Conservation (phyloP, 1,140 invertebrate genomes). For the Eumaeus atala region DNA sequence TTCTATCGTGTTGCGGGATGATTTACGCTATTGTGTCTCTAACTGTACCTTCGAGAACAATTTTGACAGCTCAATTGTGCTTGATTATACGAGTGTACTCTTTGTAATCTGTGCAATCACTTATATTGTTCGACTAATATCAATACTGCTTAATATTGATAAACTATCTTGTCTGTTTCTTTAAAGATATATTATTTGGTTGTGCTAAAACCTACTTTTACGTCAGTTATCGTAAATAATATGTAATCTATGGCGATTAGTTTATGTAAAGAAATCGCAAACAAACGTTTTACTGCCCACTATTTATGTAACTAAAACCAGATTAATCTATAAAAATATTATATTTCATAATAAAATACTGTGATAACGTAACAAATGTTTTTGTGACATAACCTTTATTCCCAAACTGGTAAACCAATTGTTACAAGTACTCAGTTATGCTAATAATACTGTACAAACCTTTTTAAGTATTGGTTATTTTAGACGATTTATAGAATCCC, state of each 20-base stretch:
- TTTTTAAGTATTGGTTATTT: constrained; percentile 18
- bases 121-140: constrained; percentile 11
- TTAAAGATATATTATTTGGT: neutral
- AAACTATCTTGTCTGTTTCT: constrained; percentile 5
- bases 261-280: too few relatives aligned
- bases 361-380: too few relatives aligned
- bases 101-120: constrained; percentile 18
- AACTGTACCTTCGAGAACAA: constrained; percentile 48
- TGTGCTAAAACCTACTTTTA: neutral
- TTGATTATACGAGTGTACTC: constrained; percentile 48
- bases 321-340: too few relatives aligned
- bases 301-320: too few relatives aligned
- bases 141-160: constrained; percentile 10
- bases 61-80: constrained; percentile 61
- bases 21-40: constrained; percentile 53
- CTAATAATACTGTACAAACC: constrained; percentile 73
- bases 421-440: constrained; percentile 57
- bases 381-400: neutral
- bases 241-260: constrained; percentile 32
- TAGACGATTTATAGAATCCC: constrained; percentile 17
- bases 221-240: constrained; percentile 12
- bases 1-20: constrained; percentile 41
- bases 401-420: constrained; percentile 19
- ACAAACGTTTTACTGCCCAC: too few relatives aligned
- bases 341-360: too few relatives aligned